Conservation (phyloP, 2,797 vertebrate genomes). For the Hyperoplus immaculatus region DNA sequence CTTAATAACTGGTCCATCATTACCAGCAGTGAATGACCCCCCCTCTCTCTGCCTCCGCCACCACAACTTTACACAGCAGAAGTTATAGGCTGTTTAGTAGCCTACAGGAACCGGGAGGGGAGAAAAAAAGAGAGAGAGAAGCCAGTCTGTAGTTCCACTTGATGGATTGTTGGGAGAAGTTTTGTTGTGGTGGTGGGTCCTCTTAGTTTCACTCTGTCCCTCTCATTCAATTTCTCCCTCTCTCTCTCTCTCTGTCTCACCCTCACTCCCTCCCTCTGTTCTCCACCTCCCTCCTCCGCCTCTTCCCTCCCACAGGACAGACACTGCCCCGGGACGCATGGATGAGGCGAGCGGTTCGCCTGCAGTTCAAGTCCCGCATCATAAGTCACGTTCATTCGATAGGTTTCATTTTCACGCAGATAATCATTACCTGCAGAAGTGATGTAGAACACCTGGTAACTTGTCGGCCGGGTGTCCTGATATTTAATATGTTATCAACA, state of each 20-base stretch:
- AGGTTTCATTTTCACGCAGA: slow-evolving; percentile 37
- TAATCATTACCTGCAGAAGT: slow-evolving; percentile 40
- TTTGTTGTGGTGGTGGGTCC: slow-evolving; percentile 75
- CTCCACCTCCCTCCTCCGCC: slow-evolving; percentile 73
- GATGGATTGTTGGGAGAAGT: slow-evolving; percentile 71
- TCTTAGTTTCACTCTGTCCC: slow-evolving; percentile 69
- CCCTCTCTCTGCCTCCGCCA: slow-evolving; percentile 64
- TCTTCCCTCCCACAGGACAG: slow-evolving; percentile 74
- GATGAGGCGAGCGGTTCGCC: slow-evolving; percentile 51
- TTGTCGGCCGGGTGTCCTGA: slow-evolving; percentile 14
- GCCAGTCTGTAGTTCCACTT: slow-evolving; percentile 64
- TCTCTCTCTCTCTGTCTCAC: slow-evolving; percentile 55
- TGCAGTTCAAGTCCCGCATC: slow-evolving; percentile 37
- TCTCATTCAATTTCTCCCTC: slow-evolving; percentile 84
- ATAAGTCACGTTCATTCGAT: slow-evolving; percentile 73
- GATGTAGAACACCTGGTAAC: slow-evolving; percentile 11
- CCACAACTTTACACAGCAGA: slow-evolving; percentile 56
- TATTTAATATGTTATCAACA: background rate
- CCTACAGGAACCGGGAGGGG: slow-evolving; percentile 77
- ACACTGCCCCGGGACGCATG: slow-evolving; percentile 57
- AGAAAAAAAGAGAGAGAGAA: slow-evolving; percentile 20
- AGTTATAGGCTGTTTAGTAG: slow-evolving; percentile 39
- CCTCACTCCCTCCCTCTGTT: slow-evolving; percentile 70
- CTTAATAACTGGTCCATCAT: slow-evolving; percentile 81
- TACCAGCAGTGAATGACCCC: slow-evolving; percentile 37